Conservation (phyloP, 2,797 vertebrate genomes). For the Halcyon leucocephala region DNA sequence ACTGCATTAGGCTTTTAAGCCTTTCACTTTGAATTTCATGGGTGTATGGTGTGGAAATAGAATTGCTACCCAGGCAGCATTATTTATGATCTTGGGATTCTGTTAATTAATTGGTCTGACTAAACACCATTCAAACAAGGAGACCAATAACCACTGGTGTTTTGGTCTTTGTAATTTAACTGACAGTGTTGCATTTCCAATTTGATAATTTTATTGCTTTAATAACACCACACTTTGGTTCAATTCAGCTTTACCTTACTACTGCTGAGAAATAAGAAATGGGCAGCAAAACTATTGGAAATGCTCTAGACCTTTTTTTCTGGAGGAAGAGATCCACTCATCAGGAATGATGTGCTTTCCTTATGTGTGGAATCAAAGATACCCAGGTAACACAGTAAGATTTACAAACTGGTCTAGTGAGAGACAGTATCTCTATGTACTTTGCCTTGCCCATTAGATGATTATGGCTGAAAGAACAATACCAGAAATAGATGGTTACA, state of each 20-base stretch:
- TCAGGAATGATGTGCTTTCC: background rate
- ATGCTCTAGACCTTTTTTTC: background rate
- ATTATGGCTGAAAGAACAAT: background rate
- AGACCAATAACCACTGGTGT: background rate
- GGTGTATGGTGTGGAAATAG: background rate
- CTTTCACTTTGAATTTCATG: constrained; percentile 19
- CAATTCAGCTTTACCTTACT: background rate
- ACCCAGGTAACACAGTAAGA: background rate
- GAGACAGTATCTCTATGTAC: background rate
- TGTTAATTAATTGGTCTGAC: background rate
- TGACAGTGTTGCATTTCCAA: background rate
- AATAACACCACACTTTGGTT: background rate
- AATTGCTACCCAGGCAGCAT: background rate
- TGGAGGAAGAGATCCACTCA: background rate
- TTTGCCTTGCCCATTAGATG: background rate
- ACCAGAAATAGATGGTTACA: background rate
- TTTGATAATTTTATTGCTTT: background rate
- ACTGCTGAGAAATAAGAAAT: background rate
- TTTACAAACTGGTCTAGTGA: background rate
- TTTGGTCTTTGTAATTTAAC: background rate
- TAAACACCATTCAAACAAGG: background rate
- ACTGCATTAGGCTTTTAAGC: constrained; percentile 11
- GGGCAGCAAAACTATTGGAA: background rate
- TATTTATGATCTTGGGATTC: background rate
- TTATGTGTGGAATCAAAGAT: background rate